Conservation (phyloP, 2,888 invertebrate genomes). For the Busseola fusca region DNA sequence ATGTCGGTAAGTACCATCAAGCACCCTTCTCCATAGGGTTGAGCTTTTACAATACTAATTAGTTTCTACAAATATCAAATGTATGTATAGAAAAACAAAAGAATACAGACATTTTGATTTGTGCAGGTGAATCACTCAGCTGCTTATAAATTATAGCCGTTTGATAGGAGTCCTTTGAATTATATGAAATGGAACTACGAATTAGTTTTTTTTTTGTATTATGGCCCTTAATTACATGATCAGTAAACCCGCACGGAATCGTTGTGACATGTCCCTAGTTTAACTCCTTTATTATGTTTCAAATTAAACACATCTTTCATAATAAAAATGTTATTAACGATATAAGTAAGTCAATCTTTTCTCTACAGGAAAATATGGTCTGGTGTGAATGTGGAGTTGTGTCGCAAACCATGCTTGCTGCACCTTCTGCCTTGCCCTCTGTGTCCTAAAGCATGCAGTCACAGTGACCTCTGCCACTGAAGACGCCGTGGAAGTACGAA, state of each 20-base stretch:
- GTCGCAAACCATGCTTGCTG: too few relatives aligned
- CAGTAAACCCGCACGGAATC: slow-evolving; percentile 14
- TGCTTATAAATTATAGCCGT: slow-evolving; percentile 59
- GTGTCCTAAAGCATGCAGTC: too few relatives aligned
- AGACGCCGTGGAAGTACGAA: too few relatives aligned
- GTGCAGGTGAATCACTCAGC: slow-evolving; percentile 64
- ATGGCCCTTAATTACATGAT: slow-evolving; percentile 41
- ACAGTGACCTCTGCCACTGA: too few relatives aligned
- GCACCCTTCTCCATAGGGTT: slow-evolving; percentile 37
- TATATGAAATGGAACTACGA: slow-evolving; percentile 38
- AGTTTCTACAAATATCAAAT: slow-evolving; percentile 49
- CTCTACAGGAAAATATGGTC: too few relatives aligned
- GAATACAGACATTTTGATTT: slow-evolving; percentile 55
- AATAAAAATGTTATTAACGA: not conserved
- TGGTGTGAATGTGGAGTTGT: too few relatives aligned
- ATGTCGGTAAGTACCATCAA: slow-evolving; percentile 15
- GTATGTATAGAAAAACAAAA: slow-evolving; percentile 45
- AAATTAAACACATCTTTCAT: not conserved
- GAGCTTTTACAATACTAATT: slow-evolving; percentile 50
- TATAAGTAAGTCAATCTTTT: not conserved
- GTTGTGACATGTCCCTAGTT: not conserved
- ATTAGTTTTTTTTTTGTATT: slow-evolving; percentile 47
- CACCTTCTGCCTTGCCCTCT: too few relatives aligned
- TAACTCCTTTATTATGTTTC: not conserved
- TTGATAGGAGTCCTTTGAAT: slow-evolving; percentile 37